These are phyloP conservation scores for Carcina quercana DNA, from an alignment of 2,888 invertebrate genomes.

Conservation along the genomic window DNA sequence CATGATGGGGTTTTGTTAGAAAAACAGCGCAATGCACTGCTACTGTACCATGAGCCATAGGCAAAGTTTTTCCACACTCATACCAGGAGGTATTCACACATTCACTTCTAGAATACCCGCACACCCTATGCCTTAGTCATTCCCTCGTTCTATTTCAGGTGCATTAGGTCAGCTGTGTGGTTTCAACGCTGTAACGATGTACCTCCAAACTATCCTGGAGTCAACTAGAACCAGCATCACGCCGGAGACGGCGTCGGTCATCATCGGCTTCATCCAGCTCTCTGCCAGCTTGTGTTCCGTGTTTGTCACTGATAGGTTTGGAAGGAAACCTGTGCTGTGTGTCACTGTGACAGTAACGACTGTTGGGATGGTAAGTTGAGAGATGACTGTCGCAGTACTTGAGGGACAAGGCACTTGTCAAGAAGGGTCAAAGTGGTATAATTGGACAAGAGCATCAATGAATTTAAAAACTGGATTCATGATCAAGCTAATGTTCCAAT, in stretches of 20 bases:
- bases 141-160: too few species aligned
- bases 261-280: constrained; percentile 25
- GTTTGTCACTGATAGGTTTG: constrained; percentile 28
- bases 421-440: too few species aligned
- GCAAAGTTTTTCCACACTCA: too few species aligned
- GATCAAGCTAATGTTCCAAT: neutral
- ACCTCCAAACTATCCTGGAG: constrained; percentile 25
- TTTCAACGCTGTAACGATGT: constrained; percentile 21
- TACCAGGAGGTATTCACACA: too few species aligned
- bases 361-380: constrained; percentile 32
- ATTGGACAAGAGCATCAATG: neutral
- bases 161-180: constrained; percentile 16
- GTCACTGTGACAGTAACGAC: constrained; percentile 26
- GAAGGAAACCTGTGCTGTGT: constrained; percentile 29
- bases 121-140: too few species aligned
- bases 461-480: constrained; percentile 1
- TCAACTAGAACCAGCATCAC: constrained; percentile 24
- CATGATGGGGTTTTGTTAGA: too few species aligned
- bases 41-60: too few species aligned
- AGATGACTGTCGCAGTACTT: neutral
- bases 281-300: constrained; percentile 20
- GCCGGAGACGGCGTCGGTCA: constrained; percentile 22
- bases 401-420: too few species aligned
- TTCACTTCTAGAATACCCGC: too few species aligned
- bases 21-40: too few species aligned